Conservation (phyloP, 2,888 invertebrate species). For the Rhagonycha fulva region DNA sequence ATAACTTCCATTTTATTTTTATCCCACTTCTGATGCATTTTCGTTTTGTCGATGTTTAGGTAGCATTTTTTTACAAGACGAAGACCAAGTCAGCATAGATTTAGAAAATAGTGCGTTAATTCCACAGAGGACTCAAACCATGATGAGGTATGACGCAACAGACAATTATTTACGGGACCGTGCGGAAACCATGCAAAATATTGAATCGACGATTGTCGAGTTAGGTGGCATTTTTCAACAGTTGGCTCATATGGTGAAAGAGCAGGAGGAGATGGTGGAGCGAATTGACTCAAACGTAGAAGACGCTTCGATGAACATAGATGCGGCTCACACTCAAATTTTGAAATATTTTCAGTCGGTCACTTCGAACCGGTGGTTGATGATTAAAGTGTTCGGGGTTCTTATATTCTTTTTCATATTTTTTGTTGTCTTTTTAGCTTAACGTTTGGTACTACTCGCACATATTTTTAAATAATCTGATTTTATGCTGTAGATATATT, state of each 20-base stretch:
- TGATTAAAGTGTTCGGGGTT: conserved; percentile 99
- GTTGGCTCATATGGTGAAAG: conserved; percentile 94
- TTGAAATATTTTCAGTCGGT: conserved; percentile 97
- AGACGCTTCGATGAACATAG: conserved; percentile 94
- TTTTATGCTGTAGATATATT: neutral
- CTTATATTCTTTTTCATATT: conserved; percentile 99
- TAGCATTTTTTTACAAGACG: conserved; percentile 58
- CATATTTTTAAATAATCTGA: neutral
- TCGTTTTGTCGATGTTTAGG: conserved; percentile 38
- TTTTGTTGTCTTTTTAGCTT: conserved; percentile 94
- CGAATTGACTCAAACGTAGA: conserved; percentile 97
- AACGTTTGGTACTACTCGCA: conserved; percentile 16
- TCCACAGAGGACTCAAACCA: conserved; percentile 60
- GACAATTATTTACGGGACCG: conserved; percentile 90
- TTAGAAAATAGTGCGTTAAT: conserved; percentile 67
- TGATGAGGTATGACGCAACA: conserved; percentile 81
- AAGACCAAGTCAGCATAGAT: conserved; percentile 82
- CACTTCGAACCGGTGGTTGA: conserved; percentile 96
- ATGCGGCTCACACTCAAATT: conserved; percentile 96
- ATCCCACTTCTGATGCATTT: neutral
- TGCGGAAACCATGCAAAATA: conserved; percentile 98
- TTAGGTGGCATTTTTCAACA: conserved; percentile 98
- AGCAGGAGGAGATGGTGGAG: conserved; percentile 97
- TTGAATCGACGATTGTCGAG: conserved; percentile 98
- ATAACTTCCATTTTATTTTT: neutral